A percentile compares a stretch with the other conserved stretches of the same genome.
Evolutionary conservation across 2,797 vertebrate genomes (phyloP).

Genomic region (Pyrrhura leucotis): DNA sequence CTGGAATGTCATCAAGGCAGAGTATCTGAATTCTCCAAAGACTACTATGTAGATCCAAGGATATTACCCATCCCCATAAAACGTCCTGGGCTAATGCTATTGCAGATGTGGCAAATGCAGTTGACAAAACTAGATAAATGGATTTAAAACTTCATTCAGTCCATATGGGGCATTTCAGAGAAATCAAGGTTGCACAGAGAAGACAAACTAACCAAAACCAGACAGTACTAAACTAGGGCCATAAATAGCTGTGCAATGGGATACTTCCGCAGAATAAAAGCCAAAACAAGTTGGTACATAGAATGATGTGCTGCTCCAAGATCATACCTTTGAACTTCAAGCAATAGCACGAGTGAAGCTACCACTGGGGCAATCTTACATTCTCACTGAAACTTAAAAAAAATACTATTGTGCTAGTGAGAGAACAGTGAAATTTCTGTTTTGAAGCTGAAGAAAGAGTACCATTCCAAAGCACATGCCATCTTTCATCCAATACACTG

Average conservation of each 20-base stretch:
- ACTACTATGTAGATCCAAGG: background rate
- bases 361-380: background rate
- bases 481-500: background rate
- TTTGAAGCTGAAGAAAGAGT: background rate
- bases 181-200: background rate
- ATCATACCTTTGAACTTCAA: background rate
- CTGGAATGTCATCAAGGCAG: background rate
- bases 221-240: background rate
- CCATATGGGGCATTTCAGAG: background rate
- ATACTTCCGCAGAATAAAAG: background rate
- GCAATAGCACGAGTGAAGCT: background rate
- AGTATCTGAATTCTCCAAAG: background rate
- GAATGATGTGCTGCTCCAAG: background rate
- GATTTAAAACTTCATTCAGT: background rate
- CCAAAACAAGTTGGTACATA: background rate
- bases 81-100: background rate
- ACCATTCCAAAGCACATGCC: rapidly evolving
- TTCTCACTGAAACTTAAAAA: background rate
- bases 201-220: background rate
- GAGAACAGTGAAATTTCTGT: background rate
- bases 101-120: background rate
- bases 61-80: background rate
- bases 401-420: background rate
- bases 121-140: background rate
- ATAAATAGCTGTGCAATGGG: background rate